Conservation (phyloP, 2,797 vertebrate species). For the Tauraco hartlaubi region DNA sequence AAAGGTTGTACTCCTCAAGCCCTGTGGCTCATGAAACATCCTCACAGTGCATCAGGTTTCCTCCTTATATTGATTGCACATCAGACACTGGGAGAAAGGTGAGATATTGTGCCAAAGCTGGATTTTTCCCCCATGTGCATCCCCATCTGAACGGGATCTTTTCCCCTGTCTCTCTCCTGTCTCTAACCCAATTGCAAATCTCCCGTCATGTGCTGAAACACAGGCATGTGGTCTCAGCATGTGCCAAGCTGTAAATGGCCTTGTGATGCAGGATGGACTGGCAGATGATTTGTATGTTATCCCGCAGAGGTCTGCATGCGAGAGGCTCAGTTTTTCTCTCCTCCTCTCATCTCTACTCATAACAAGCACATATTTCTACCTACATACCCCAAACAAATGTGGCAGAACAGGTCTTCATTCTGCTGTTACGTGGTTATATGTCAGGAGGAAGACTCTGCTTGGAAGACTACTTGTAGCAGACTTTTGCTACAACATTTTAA, state of each 20-base stretch:
- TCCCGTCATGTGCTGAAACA: not conserved
- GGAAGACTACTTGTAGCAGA: not conserved
- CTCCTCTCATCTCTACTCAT: not conserved
- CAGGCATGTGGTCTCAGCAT: not conserved
- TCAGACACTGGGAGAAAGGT: not conserved
- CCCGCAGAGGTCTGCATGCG: not conserved
- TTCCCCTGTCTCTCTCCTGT: not conserved
- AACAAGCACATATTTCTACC: not conserved
- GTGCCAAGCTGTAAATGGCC: not conserved
- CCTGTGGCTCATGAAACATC: not conserved
- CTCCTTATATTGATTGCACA: not conserved
- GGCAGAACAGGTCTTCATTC: not conserved
- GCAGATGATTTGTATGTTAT: not conserved
- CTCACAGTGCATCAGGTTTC: not conserved
- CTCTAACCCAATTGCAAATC: not conserved
- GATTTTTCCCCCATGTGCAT: not conserved
- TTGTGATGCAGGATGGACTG: not conserved
- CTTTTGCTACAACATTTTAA: not conserved
- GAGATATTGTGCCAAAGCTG: not conserved
- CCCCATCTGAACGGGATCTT: not conserved
- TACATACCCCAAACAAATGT: not conserved
- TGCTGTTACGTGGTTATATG: not conserved
- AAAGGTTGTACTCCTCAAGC: not conserved
- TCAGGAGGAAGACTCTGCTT: not conserved
- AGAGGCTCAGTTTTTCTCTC: not conserved